phyloP scores from a whole-genome alignment of 2,888 invertebrate genomes.

The Polydrusus cervinus region DNA sequence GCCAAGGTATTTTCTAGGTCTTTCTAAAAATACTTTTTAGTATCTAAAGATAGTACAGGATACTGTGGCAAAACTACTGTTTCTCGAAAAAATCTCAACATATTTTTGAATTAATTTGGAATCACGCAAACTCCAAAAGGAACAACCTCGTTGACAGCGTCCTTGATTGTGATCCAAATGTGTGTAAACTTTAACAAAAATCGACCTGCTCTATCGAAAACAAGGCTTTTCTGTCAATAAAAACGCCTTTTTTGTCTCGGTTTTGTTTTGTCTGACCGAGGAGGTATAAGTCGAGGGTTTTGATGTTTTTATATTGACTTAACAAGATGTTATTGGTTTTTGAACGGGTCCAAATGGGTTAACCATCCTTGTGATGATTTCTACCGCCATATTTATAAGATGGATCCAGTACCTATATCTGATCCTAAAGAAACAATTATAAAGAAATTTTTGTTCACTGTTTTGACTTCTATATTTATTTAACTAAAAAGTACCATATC shows the following conservation, averaged over 20 bases:
- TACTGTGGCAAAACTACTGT: too few relatives aligned
- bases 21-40: too few relatives aligned
- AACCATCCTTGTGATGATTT: constrained; percentile 30
- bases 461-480: too few relatives aligned
- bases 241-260: constrained; percentile 45
- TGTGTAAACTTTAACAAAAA: constrained; percentile 42
- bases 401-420: constrained; percentile 11
- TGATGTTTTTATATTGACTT: constrained; percentile 39
- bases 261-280: constrained; percentile 41
- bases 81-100: too few relatives aligned
- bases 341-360: constrained; percentile 38
- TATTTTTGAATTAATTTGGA: too few relatives aligned
- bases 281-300: constrained; percentile 30
- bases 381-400: constrained; percentile 13
- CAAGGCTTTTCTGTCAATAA: constrained; percentile 46
- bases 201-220: constrained; percentile 46
- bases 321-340: constrained; percentile 43
- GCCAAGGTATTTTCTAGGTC: too few relatives aligned
- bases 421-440: neutral
- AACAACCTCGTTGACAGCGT: neutral
- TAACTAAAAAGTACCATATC: neutral
- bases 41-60: too few relatives aligned
- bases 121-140: neutral
- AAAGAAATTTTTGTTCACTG: neutral
- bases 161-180: constrained; percentile 44